Percentiles rank a stretch among this genome's conserved stretches.
Evolutionary conservation across 2,113 vertebrate genomes (phyloP).

Genomic region (Polypterus senegalus): DNA sequence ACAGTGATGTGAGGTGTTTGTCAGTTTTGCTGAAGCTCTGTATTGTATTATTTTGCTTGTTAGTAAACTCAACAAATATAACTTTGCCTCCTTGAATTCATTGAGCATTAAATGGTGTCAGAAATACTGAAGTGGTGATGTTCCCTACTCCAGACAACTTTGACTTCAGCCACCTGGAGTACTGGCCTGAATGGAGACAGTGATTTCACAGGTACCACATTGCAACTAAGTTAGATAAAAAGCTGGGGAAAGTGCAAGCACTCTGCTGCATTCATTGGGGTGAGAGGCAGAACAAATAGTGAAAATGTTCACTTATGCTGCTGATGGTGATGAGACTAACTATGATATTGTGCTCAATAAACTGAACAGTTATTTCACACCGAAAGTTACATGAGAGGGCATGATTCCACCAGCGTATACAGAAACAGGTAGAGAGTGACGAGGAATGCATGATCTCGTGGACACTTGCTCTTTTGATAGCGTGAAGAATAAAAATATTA

Average conservation of each 20-base stretch:
- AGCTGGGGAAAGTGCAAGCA: not conserved
- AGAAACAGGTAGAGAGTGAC: not conserved
- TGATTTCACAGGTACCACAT: constrained; percentile 3
- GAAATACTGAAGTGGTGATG: constrained; percentile 11
- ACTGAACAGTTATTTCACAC: constrained; percentile 14
- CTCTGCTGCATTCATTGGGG: constrained; percentile 10
- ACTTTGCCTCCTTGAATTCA: no score
- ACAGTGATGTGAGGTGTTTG: no score
- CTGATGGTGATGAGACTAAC: not conserved
- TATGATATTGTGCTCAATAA: constrained; percentile 10
- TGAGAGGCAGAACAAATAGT: constrained; percentile 15
- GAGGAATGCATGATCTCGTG: constrained; percentile 5
- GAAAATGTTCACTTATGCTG: constrained; percentile 7
- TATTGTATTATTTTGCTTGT: no score
- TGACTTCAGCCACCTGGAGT: constrained; percentile 3
- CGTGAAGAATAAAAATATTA: constrained; percentile 12
- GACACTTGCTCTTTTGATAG: constrained; percentile 4
- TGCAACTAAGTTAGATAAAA: not conserved
- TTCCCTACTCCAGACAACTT: constrained; percentile 11
- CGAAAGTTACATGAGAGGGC: constrained; percentile 8
- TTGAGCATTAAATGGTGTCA: constrained; percentile 13
- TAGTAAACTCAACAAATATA: no score
- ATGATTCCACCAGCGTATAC: constrained; percentile 1
- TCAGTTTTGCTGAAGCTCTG: no score
- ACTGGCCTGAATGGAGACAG: constrained; percentile 14